Evolutionary conservation across 2,888 invertebrate species (phyloP).

Genomic region (Epirrhoe alternata): DNA sequence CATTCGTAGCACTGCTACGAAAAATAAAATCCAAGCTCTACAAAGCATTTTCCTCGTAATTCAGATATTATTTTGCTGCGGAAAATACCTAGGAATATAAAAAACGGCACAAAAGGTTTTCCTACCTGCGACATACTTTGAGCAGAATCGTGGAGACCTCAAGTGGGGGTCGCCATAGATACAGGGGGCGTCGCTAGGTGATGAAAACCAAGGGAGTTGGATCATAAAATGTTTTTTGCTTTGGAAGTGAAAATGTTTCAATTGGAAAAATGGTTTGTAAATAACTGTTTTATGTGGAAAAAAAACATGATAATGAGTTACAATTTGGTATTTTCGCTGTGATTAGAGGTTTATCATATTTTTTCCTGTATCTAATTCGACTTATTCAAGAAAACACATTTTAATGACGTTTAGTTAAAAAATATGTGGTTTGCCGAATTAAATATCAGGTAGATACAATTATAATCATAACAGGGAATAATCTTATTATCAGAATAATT

Average conservation of each 20-base stretch:
- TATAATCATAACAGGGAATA: too few species aligned
- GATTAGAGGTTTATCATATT: too few species aligned
- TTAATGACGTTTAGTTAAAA: too few species aligned
- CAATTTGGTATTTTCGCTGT: background rate
- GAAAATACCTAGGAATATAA: slow-evolving; percentile 19
- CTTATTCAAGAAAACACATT: too few species aligned
- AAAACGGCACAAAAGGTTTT: slow-evolving; percentile 19
- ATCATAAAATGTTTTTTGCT: slow-evolving; percentile 21
- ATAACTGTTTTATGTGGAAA: background rate
- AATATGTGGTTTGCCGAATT: too few species aligned
- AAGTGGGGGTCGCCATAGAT: slow-evolving; percentile 69
- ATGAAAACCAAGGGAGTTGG: slow-evolving; percentile 49
- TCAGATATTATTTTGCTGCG: slow-evolving; percentile 3
- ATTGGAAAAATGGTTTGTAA: slow-evolving; percentile 12
- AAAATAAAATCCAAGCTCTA: background rate
- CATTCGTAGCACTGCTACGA: background rate
- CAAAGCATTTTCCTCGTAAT: background rate
- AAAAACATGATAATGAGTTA: background rate
- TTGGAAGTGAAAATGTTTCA: slow-evolving; percentile 16
- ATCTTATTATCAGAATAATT: too few species aligned
- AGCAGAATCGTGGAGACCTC: slow-evolving; percentile 67
- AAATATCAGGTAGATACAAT: too few species aligned
- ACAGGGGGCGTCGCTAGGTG: slow-evolving; percentile 69
- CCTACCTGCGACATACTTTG: slow-evolving; percentile 54
- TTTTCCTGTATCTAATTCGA: too few species aligned